Evolutionary conservation across 2,113 vertebrate species (phyloP).

Genomic region (Cyanistes caeruleus): DNA sequence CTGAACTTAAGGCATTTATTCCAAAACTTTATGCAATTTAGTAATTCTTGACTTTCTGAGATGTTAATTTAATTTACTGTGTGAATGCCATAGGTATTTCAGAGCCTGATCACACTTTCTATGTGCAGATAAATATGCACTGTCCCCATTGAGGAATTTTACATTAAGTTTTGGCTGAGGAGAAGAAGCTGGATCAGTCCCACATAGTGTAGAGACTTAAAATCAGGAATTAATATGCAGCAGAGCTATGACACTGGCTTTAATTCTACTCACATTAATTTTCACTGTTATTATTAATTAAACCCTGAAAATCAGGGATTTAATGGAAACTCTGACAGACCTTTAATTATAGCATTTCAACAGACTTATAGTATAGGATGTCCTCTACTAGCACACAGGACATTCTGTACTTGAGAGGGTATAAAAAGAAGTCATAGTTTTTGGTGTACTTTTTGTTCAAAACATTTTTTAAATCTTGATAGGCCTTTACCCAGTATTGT

Average conservation of each 20-base stretch:
- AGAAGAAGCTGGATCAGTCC: conserved; percentile 11
- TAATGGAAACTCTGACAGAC: conserved; percentile 79
- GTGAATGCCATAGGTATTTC: neutral
- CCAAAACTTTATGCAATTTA: neutral
- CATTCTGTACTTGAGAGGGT: conserved; percentile 59
- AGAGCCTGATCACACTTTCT: neutral
- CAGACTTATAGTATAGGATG: conserved; percentile 66
- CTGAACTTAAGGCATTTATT: neutral
- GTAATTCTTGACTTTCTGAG: neutral
- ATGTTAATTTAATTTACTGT: neutral
- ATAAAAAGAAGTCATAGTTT: conserved; percentile 1
- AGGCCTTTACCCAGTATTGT: neutral
- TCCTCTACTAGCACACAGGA: conserved; percentile 70
- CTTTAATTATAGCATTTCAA: conserved; percentile 76
- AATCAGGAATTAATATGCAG: conserved; percentile 71
- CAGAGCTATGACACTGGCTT: conserved; percentile 68
- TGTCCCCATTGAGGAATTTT: neutral
- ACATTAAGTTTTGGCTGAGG: neutral
- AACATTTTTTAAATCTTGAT: neutral
- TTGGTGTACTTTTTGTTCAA: conserved; percentile 5
- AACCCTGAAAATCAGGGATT: conserved; percentile 79
- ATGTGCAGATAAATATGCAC: neutral
- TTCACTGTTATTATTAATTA: conserved; percentile 79
- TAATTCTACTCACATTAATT: conserved; percentile 76
- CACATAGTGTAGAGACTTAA: conserved; percentile 41